Base-by-base conservation (phyloP, 2,888 invertebrate genomes). In the Azorinus chamasolen region DNA sequence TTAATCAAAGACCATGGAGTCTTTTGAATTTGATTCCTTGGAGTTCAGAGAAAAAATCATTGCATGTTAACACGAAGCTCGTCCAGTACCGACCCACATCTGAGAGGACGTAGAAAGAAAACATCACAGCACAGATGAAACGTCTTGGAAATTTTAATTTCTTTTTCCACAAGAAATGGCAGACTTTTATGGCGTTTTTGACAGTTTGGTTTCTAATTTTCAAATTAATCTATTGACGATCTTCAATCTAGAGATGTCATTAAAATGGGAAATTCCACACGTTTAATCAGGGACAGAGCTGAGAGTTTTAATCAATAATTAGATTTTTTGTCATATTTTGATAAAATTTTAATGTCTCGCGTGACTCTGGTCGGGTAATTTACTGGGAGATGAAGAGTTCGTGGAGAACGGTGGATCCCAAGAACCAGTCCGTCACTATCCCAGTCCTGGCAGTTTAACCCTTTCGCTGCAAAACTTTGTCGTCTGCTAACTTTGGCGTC, bases 161-260 rank as follows among this genome's bases (percentile, higher is more conserved):
- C 50, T 12, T 50, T n/a, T 24, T 20, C 24, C n/a, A 50, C 50
- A n/a, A n/a, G 32, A 69, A 59, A 69, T 69, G 69, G 61, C 69
- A 69, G 69, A 61, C 69, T 57, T 32, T 69, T 69, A 61, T 53
- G 24, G 61, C 57, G 25, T 22, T 63, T 61, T 70, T 70, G 70
- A 70, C 63, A 63, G 62, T 62, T 63, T 62, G 48, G 41, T 62
- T 63, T 63, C 63, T 70, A 63, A 70, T 70, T 70, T 62, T 70
- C 57, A 63, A 62, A 70, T 63, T 70, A 70, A 70, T 70, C 70
- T 57, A 39, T 43, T 12, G 54, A 54, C 53, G 37, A 61, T 61
- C 59, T 61, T 48, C 55, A 55, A 57, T 63, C 62, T n/a, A 20
- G 39, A 50, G 55, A 50, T 62, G 62, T 54, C 70, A 70, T 70